phyloP scores from a whole-genome alignment of 2,888 invertebrate genomes.

The Cantharis nigra region DNA sequence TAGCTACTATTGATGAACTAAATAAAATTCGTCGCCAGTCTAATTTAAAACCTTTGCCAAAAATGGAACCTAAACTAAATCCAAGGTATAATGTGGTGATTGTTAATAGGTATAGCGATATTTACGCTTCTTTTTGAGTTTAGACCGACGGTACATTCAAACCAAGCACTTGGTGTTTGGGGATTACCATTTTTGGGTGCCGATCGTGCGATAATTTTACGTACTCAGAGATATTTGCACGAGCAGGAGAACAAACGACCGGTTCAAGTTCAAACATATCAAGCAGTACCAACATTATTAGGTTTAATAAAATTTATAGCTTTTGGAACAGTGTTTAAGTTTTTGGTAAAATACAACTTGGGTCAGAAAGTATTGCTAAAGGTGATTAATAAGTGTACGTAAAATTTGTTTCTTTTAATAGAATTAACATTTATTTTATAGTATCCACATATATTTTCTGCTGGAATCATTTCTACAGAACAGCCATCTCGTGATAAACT shows the following conservation, averaged over 20 bases:
- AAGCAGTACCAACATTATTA: conserved; percentile 56
- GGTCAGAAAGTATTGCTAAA: conserved; percentile 68
- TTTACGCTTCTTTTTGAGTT: not conserved
- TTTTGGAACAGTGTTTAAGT: conserved; percentile 63
- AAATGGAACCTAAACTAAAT: not conserved
- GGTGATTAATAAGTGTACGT: not conserved
- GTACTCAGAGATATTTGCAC: conserved; percentile 78
- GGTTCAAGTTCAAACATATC: conserved; percentile 76
- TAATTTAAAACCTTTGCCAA: not conserved
- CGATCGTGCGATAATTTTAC: conserved; percentile 79
- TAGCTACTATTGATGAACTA: not conserved
- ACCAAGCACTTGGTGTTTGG: not conserved
- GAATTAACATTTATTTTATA: conserved; percentile 34
- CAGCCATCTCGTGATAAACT: conserved; percentile 67
- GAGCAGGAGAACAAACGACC: conserved; percentile 73
- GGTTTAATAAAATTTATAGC: conserved; percentile 59
- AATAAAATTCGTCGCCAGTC: not conserved
- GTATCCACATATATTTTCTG: conserved; percentile 64
- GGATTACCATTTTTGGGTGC: conserved; percentile 76
- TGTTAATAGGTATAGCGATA: not conserved
- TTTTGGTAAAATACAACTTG: conserved; percentile 63
- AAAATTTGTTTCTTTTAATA: not conserved
- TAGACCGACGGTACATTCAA: not conserved
- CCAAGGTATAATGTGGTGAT: not conserved
- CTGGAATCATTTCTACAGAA: conserved; percentile 67